These are phyloP conservation scores for Tretioscincus oriximinensis DNA, from an alignment of 2,113 vertebrate species.

Conservation along the genomic window DNA sequence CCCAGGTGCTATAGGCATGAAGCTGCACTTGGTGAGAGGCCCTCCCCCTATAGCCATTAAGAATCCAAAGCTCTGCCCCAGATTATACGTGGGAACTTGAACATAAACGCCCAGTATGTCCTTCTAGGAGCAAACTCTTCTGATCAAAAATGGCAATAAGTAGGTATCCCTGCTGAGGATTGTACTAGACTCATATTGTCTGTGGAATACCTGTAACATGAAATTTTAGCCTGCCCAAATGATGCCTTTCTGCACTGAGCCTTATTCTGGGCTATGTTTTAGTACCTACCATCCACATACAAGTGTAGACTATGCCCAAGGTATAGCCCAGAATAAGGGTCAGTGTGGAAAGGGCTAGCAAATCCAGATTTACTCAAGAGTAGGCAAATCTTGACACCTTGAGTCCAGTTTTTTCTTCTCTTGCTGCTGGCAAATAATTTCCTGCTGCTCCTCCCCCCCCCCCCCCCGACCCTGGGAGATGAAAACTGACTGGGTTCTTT, in stretches of 20 bases:
- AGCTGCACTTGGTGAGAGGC: too few species aligned
- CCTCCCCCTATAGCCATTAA: too few species aligned
- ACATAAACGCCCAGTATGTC: too few species aligned
- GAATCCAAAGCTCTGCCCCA: too few species aligned
- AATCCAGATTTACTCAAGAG: conserved; percentile 11
- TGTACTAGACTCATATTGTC: not conserved
- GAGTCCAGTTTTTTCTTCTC: conserved; percentile 16
- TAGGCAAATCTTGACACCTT: conserved; percentile 30
- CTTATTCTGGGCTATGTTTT: too few species aligned
- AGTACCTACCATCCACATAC: too few species aligned
- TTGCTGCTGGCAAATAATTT: conserved; percentile 25
- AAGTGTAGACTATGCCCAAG: too few species aligned
- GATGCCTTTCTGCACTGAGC: not conserved
- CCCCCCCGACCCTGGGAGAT: conserved; percentile 34
- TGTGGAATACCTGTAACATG: not conserved
- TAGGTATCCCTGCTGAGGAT: not conserved
- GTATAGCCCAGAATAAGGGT: too few species aligned
- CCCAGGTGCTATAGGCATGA: too few species aligned
- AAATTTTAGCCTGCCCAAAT: not conserved
- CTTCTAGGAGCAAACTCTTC: fast-evolving
- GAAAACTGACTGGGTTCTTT: conserved; percentile 31
- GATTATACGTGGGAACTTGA: too few species aligned
- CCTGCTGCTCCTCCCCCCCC: conserved; percentile 33
- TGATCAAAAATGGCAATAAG: too few species aligned
- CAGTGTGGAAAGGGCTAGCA: too few species aligned